phyloP scores from a whole-genome alignment of 2,797 vertebrate species.

The Coilia nasus region DNA sequence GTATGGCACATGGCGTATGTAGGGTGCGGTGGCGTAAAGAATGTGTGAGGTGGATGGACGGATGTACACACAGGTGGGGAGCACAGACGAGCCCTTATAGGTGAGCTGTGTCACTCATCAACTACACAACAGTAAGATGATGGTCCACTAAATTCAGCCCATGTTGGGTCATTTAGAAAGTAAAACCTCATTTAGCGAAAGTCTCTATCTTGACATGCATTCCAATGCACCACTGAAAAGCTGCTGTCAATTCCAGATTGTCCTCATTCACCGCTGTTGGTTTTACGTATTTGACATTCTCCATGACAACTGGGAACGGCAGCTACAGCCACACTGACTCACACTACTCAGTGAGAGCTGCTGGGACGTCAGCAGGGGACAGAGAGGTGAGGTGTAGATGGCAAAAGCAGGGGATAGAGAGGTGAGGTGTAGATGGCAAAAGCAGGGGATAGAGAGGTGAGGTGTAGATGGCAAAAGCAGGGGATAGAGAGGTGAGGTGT shows the following conservation, averaged over 20 bases:
- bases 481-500: too few relatives aligned
- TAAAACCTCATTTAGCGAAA: neutral
- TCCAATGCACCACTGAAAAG: neutral
- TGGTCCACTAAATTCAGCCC: too few relatives aligned
- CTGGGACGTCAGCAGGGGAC: neutral
- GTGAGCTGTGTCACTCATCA: too few relatives aligned
- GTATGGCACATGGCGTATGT: too few relatives aligned
- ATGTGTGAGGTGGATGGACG: too few relatives aligned
- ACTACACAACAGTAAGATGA: too few relatives aligned
- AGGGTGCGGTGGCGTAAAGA: too few relatives aligned
- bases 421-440: conserved; percentile 33
- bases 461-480: conserved; percentile 30
- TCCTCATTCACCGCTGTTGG: neutral
- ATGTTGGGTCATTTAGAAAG: neutral
- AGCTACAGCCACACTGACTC: neutral
- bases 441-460: too few relatives aligned
- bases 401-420: too few relatives aligned
- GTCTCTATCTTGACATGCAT: neutral
- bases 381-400: too few relatives aligned
- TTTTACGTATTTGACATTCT: neutral
- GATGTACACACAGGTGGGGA: too few relatives aligned
- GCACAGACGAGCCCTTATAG: too few relatives aligned
- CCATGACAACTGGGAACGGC: neutral
- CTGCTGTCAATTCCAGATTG: neutral
- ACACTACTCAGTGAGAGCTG: neutral